Evolutionary conservation across 1,140 invertebrate species (phyloP).

Genomic region (Adelges cooleyi): DNA sequence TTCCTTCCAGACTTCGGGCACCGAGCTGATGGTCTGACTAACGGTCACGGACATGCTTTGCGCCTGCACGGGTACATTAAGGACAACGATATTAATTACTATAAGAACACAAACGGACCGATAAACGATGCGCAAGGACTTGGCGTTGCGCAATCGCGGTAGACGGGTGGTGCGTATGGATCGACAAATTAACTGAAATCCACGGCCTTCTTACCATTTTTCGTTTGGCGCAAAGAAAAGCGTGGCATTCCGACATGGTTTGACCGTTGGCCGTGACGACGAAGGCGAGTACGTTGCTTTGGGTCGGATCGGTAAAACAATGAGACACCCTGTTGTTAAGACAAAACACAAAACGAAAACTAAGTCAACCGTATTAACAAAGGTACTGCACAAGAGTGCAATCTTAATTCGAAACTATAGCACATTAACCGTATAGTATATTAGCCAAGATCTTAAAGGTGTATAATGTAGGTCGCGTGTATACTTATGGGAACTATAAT

Average conservation of each 20-base stretch:
- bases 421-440: too few species aligned
- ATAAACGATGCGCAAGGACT: not conserved
- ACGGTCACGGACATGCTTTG: conserved; percentile 12
- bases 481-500: too few species aligned
- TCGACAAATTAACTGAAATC: too few species aligned
- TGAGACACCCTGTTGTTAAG: conserved; percentile 63
- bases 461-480: too few species aligned
- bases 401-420: too few species aligned
- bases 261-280: conserved; percentile 66
- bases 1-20: conserved; percentile 20
- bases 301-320: conserved; percentile 71
- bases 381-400: too few species aligned
- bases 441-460: too few species aligned
- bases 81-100: too few species aligned
- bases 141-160: too few species aligned
- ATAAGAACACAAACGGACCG: not conserved
- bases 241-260: conserved; percentile 73
- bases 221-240: conserved; percentile 68
- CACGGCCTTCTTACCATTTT: conserved; percentile 50
- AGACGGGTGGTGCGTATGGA: too few species aligned
- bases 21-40: not conserved
- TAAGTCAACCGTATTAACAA: too few species aligned
- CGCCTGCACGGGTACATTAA: too few species aligned
- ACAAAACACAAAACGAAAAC: conserved; percentile 5
- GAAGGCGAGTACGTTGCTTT: conserved; percentile 76